Conservation (phyloP, 2,888 invertebrate species). For the Dermolepida albohirtum region DNA sequence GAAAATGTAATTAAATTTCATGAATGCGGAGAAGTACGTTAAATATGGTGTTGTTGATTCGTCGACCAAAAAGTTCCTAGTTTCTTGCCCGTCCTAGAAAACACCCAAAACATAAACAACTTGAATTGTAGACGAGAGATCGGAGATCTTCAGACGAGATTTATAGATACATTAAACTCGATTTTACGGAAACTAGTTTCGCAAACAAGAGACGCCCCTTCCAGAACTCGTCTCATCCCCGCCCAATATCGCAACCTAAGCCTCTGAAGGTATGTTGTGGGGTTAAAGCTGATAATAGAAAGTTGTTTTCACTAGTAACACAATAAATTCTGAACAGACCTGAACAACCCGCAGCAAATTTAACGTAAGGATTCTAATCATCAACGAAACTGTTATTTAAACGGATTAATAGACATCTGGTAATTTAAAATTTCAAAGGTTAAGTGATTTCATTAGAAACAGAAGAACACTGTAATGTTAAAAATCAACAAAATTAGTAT, state of each 20-base stretch:
- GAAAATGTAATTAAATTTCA: too few relatives aligned
- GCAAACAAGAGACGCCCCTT: neutral
- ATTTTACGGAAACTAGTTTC: conserved; percentile 16
- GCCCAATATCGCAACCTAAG: neutral
- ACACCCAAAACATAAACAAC: neutral
- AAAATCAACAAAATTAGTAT: too few relatives aligned
- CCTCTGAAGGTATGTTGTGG: neutral
- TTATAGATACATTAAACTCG: conserved; percentile 26
- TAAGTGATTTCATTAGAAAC: too few relatives aligned
- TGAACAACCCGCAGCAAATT: conserved; percentile 1
- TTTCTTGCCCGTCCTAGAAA: neutral
- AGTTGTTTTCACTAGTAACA: conserved; percentile 26
- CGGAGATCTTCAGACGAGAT: conserved; percentile 21
- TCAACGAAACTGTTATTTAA: too few relatives aligned
- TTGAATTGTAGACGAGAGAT: conserved; percentile 1
- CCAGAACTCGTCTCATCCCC: neutral
- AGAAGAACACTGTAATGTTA: too few relatives aligned
- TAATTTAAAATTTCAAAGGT: too few relatives aligned
- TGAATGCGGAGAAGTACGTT: too few relatives aligned
- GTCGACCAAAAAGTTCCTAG: neutral
- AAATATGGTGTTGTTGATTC: neutral
- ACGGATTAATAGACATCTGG: too few relatives aligned
- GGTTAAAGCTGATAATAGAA: conserved; percentile 27
- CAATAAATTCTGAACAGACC: conserved; percentile 11
- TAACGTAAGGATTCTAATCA: neutral